Base-by-base conservation (phyloP, 2,113 vertebrate genomes). In the Limnothrissa miodon region DNA sequence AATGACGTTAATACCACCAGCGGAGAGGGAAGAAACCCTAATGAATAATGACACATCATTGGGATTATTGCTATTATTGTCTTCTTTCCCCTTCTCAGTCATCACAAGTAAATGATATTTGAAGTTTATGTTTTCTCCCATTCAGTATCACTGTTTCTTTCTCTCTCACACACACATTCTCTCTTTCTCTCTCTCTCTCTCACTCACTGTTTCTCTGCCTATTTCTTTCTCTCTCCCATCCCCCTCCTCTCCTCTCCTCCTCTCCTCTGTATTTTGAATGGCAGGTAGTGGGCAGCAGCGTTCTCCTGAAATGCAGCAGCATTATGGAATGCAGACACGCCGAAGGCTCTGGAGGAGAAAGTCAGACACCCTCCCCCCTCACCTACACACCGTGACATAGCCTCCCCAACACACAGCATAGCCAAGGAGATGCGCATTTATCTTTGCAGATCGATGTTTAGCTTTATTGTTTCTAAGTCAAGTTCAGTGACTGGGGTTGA, bases 201-300 rank as follows among this genome's bases (percentile, higher is more conserved):
- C 11, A 36, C 25, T 74, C 10, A 23, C 10, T 56, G 17, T 56
- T 10, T 17, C 66, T 74, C 10, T 74, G 29, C 36, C 66, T 36
- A 5, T 70, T 25, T 70, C 9, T 36, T 10, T 74, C 59, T 25
- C n/a, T 29, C n/a, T 62, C 66, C 29, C 66, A 36, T 33, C 66
- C 66, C 29, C 29, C 66, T 15, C 66, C 29, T 25, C n/a, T 33
- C 25, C 66, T 39, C 33, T 74, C 29, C 66, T 36, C n/a, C n/a
- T n/a, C n/a, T n/a, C n/a, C n/a, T n/a, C n/a, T 74, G 25, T 74
- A 36, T 74, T 74, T 74, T 74, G 66, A 74, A 36, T 74, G 66
- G 13, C 66, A 74, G 66, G 66, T 74, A 74, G 66, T 74, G 66
- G 66, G 66, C 66, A 74, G 66, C 66, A 74, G 2, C 2, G 66